Percentiles rank a stretch among this genome's conserved stretches.
These are phyloP conservation scores for Falco punctatus DNA, from an alignment of 2,113 vertebrate species.

Conservation along the genomic window DNA sequence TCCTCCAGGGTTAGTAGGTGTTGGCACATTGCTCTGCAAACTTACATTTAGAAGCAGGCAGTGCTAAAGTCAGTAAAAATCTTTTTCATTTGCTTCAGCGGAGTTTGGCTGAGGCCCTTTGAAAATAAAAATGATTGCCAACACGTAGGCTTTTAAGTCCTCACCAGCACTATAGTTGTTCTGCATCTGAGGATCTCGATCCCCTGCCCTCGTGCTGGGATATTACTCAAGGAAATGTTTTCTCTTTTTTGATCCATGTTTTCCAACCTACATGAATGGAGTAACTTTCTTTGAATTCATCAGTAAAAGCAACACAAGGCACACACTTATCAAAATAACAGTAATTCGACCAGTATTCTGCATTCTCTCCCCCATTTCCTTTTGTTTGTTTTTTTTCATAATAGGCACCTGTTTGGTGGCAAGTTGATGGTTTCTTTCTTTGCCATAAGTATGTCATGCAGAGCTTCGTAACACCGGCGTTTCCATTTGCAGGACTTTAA, in stretches of 20 bases:
- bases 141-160: neutral
- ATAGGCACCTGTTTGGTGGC: neutral
- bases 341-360: neutral
- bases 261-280: neutral
- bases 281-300: neutral
- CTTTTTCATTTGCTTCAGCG: neutral
- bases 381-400: neutral
- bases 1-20: neutral
- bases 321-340: neutral
- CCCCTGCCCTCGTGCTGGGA: neutral
- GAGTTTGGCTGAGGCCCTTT: neutral
- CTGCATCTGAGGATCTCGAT: neutral
- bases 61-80: neutral
- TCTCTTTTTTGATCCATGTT: neutral
- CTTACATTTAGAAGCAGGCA: neutral
- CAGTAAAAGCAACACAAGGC: neutral
- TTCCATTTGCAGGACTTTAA: neutral
- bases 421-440: neutral
- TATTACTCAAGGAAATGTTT: neutral
- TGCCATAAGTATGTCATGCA: neutral
- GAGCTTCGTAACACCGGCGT: neutral
- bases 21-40: neutral
- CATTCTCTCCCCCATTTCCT: neutral
- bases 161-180: neutral
- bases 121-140: neutral